Base-by-base conservation (phyloP, 2,888 invertebrate species). In the Pristionchus mayeri region DNA sequence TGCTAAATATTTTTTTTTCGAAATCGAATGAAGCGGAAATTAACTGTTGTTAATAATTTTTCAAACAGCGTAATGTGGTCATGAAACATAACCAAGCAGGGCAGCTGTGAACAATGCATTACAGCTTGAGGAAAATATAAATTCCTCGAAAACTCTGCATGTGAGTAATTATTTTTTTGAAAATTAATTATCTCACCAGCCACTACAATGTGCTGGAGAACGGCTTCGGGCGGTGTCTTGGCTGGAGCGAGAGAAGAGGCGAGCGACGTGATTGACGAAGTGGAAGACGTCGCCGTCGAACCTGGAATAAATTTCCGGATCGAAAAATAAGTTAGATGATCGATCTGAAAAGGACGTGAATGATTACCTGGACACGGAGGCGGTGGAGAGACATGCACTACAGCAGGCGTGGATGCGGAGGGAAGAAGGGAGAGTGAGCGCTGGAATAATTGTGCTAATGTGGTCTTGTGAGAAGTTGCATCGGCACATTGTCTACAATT, bases 281-380 rank as follows among this genome's bases (percentile, higher is more conserved):
- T 71, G n/a, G 71, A 67, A 21, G 67, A 67, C 9, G 79, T 52
- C 34, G 79, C 79, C 0, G 79, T 79, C 3, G 79, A 54, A 1
- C 50, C 30, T 34, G 79, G 7, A 34, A 18, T n/a, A n/a, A n/a
- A n/a, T n/a, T n/a, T n/a, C n/a, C n/a, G n/a, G n/a, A n/a, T n/a
- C n/a, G n/a, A n/a, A n/a, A n/a, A n/a, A n/a, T n/a, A n/a, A n/a
- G n/a, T n/a, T n/a, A n/a, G n/a, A n/a, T n/a, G n/a, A n/a, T n/a
- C n/a, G n/a, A n/a, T n/a, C n/a, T n/a, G n/a, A n/a, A n/a, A n/a
- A n/a, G n/a, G n/a, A n/a, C n/a, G n/a, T n/a, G n/a, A n/a, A n/a
- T n/a, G n/a, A n/a, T n/a, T 34, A 86, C 30, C 80, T 57, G 48
- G 86, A 81, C 50, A 87, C 27, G 57, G 84, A 52, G 52, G 85